phyloP scores from a whole-genome alignment of 2,113 vertebrate genomes.

The Oncorhynchus mykiss region DNA sequence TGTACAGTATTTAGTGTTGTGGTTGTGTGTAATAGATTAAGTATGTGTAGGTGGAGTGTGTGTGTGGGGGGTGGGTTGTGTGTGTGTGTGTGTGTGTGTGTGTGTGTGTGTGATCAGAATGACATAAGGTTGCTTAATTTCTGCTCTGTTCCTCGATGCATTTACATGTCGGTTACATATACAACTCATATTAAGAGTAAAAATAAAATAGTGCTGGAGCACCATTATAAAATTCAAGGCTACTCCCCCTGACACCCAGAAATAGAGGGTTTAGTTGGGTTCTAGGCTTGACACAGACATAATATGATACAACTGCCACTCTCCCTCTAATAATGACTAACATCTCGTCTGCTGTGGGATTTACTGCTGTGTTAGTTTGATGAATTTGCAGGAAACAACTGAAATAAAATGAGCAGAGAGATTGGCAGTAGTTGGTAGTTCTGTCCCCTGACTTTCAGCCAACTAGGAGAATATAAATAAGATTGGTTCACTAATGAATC shows the following conservation, averaged over 20 bases:
- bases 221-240: neutral
- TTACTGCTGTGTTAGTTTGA: conserved; percentile 14
- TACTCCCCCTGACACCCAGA: conserved; percentile 15
- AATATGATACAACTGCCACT: conserved; percentile 5
- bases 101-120: too few species aligned
- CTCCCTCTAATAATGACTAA: neutral
- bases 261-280: conserved; percentile 38
- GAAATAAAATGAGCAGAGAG: conserved; percentile 23
- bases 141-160: too few species aligned
- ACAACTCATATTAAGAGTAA: too few species aligned
- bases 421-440: conserved; percentile 32
- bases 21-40: neutral
- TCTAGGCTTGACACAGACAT: conserved; percentile 6
- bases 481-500: conserved; percentile 26
- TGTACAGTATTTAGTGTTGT: conserved; percentile 29
- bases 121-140: too few species aligned
- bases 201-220: too few species aligned
- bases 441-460: neutral
- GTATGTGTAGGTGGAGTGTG: conserved; percentile 33
- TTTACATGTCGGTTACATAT: too few species aligned
- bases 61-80: too few species aligned
- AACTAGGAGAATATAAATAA: conserved; percentile 13
- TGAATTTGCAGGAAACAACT: conserved; percentile 26
- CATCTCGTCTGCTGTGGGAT: neutral
- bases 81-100: too few species aligned